These are phyloP conservation scores for Alcis repandata DNA, from an alignment of 2,888 invertebrate genomes.

Conservation along the genomic window DNA sequence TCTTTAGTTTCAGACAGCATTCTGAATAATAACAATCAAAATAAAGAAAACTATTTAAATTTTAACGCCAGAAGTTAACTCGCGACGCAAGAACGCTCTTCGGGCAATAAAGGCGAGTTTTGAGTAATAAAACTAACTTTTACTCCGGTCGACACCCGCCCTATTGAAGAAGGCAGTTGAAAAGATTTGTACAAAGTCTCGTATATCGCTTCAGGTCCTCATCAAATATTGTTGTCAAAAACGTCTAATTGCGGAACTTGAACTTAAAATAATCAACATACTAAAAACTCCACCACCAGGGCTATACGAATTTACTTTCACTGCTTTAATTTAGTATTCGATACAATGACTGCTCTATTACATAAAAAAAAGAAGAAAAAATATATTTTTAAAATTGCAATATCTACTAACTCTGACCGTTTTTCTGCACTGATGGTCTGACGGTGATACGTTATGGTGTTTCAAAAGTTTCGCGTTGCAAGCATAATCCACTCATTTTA, in stretches of 20 bases:
- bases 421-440: too few relatives aligned
- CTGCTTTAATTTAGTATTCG: too few relatives aligned
- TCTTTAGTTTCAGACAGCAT: constrained; percentile 36
- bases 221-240: background rate
- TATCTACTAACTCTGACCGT: too few relatives aligned
- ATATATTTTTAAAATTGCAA: too few relatives aligned
- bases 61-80: constrained; percentile 47
- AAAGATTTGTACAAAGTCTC: background rate
- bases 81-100: constrained; percentile 43
- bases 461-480: too few relatives aligned
- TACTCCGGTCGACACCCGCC: constrained; percentile 39
- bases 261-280: too few relatives aligned
- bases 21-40: constrained; percentile 47
- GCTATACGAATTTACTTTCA: too few relatives aligned
- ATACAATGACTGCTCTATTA: too few relatives aligned
- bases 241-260: background rate
- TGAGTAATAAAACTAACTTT: constrained; percentile 47
- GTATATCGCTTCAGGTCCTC: background rate
- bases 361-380: too few relatives aligned
- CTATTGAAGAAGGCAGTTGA: background rate
- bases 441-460: too few relatives aligned
- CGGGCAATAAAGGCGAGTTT: constrained; percentile 50
- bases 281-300: too few relatives aligned
- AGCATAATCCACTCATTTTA: too few relatives aligned
- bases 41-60: constrained; percentile 50